phyloP scores from a whole-genome alignment of 2,113 vertebrate genomes.

The Lagopus muta region DNA sequence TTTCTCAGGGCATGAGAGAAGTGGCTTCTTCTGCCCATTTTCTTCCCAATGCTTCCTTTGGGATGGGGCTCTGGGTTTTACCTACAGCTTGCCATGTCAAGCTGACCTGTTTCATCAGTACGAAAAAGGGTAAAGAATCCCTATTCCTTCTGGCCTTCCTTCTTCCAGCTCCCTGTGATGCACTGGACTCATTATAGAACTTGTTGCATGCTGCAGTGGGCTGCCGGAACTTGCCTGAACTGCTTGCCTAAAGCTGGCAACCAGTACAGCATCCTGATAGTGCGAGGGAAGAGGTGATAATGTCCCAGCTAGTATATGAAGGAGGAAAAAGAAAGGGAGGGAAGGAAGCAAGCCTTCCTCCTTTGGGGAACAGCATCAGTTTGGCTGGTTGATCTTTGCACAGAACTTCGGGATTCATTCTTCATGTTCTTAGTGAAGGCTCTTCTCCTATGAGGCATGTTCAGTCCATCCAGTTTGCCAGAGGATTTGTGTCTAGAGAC shows the following conservation, averaged over 20 bases:
- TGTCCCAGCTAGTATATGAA: background rate
- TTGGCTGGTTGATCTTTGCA: background rate
- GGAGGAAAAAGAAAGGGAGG: background rate
- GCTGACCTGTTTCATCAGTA: background rate
- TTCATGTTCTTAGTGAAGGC: background rate
- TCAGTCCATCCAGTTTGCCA: background rate
- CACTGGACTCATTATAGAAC: background rate
- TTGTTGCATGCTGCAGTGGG: background rate
- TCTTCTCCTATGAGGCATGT: background rate
- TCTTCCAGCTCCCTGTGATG: background rate
- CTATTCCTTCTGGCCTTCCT: background rate
- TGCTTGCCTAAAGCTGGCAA: background rate
- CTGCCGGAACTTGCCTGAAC: background rate
- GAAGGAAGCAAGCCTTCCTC: background rate
- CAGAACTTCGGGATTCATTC: background rate
- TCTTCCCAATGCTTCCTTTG: background rate
- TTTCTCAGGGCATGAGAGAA: background rate
- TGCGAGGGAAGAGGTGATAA: background rate
- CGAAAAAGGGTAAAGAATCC: background rate
- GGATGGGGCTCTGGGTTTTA: background rate
- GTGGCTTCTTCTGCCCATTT: background rate
- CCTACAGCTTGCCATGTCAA: background rate
- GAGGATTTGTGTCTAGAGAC: background rate
- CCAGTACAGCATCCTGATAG: rapidly evolving
- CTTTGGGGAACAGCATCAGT: background rate